Evolutionary conservation across 2,797 vertebrate genomes (phyloP), one percentile per base, ranked within the genome.

Genomic region (Clarias platycephalus): DNA sequence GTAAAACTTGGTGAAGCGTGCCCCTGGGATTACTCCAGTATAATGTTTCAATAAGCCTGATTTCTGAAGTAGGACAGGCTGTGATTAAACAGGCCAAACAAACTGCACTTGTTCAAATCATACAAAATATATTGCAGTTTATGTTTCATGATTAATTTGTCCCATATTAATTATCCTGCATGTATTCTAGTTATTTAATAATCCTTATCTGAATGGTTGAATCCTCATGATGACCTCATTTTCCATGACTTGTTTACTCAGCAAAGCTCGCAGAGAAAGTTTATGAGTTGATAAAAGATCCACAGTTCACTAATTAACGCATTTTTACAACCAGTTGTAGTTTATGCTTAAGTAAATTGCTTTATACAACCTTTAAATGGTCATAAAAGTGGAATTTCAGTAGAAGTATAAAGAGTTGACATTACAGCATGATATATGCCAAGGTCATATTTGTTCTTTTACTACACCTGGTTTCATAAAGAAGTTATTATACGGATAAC

Each of bases 391-490:
- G n/a, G 53, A 57, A 22, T 57, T 76, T 58, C 28, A 40, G 5
- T 78, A 58, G 13, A 49, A 58, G 40, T 62, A 63, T 78, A 63
- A 62, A 63, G 58, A 78, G 34, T 5, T 40, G 34, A 44, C 15
- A n/a, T 78, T 26, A 40, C 34, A 22, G 53, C 26, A 57, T 31
- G 16, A 34, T 12, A 1, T 20, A 53, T 26, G 7, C 18, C 37
- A 71, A 10, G 67, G 24, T 18, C 74, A 63, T 58, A 57, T 79
- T 79, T 63, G 58, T 24, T 79, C 58, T 79, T 62, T 79, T 79
- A 79, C 76, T 78, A 63, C 76, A 78, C 24, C 58, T n/a, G n/a
- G 34, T 78, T 78, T 77, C 20, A 37, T 34, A n/a, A 37, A 40
- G 24, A 75, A 5, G 0, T 22, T 72, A 72, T 72, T 49, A 53